These are phyloP conservation scores for Sebastes trivittatus DNA, from an alignment of 2,797 vertebrate genomes.

Conservation along the genomic window DNA sequence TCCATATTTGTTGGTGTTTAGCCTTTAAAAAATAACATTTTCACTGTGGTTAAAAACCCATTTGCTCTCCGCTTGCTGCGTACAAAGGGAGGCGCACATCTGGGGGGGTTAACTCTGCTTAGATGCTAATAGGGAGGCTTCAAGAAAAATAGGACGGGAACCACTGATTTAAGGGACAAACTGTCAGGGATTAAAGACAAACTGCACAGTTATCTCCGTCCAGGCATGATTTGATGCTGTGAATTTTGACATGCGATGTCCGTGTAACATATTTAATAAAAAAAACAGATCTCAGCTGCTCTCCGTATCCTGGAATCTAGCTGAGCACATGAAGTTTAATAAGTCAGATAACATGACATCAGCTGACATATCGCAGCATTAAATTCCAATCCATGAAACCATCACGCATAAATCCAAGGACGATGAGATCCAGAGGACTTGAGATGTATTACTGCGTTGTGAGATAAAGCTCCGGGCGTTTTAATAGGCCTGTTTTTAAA, in stretches of 20 bases:
- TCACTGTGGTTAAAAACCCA: rapidly evolving
- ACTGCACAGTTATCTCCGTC: neutral
- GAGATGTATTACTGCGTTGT: slow-evolving; percentile 12
- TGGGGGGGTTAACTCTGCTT: too few species aligned
- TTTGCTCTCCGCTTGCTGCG: too few species aligned
- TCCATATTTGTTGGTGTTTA: too few species aligned
- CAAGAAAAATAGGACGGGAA: too few species aligned
- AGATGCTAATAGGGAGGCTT: too few species aligned
- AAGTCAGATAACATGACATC: slow-evolving; percentile 55
- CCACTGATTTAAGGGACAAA: neutral
- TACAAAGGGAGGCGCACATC: too few species aligned
- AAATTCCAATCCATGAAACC: slow-evolving; percentile 47
- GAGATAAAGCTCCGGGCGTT: slow-evolving; percentile 25
- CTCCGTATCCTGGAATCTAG: slow-evolving; percentile 19
- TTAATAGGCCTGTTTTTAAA: neutral
- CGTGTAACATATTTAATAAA: slow-evolving; percentile 39
- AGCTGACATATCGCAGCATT: slow-evolving; percentile 54
- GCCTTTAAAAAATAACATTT: too few species aligned
- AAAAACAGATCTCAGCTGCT: slow-evolving; percentile 27
- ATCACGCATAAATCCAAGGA: slow-evolving; percentile 44
- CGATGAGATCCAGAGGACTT: slow-evolving; percentile 29
- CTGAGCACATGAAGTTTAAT: slow-evolving; percentile 34
- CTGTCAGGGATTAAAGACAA: slow-evolving; percentile 40
- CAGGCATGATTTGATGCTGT: slow-evolving; percentile 14
- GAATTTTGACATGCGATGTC: slow-evolving; percentile 26